Evolutionary conservation across 2,888 invertebrate genomes (phyloP).

Genomic region (Cataglyphis livida): DNA sequence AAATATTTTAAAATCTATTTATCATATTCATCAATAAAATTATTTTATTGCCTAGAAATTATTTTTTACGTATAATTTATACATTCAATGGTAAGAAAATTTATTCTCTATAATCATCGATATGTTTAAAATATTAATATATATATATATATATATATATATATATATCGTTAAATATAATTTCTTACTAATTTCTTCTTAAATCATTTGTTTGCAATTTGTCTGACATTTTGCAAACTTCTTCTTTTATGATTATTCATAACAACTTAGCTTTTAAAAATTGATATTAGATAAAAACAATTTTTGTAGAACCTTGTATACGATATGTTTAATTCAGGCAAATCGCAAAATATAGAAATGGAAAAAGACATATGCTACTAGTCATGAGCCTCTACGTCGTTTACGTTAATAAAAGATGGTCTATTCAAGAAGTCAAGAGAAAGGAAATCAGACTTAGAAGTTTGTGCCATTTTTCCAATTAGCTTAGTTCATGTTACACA

Average conservation of each 20-base stretch:
- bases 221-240: background rate
- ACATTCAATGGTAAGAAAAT: background rate
- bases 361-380: background rate
- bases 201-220: background rate
- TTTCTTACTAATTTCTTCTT: background rate
- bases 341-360: background rate
- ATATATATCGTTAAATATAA: background rate
- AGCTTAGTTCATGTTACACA: background rate
- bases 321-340: background rate
- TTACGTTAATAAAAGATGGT: background rate
- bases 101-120: background rate
- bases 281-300: background rate
- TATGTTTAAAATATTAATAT: background rate
- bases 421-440: background rate
- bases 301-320: background rate
- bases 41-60: background rate
- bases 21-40: background rate
- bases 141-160: background rate
- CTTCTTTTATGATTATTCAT: background rate
- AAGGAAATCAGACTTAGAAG: background rate
- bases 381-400: background rate
- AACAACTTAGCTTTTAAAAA: slow-evolving; percentile 11
- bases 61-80: background rate
- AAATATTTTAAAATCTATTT: background rate
- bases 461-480: background rate